Evolutionary conservation across 1,140 invertebrate genomes (phyloP).

Genomic region (Tetramorium simillimum): DNA sequence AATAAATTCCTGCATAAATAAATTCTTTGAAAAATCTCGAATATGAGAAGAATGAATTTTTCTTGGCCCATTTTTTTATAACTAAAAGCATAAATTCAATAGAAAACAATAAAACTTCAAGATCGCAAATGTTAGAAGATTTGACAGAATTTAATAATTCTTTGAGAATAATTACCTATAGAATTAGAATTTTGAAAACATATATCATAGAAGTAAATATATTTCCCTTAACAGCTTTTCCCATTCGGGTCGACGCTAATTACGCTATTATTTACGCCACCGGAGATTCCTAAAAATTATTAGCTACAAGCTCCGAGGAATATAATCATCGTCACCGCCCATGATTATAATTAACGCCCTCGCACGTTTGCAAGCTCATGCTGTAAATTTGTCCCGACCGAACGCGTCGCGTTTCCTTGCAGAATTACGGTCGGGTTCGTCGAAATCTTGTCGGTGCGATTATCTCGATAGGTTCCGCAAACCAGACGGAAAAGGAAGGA

Average conservation of each 20-base stretch:
- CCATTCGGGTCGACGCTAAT: neutral
- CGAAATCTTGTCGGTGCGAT: constrained; percentile 51
- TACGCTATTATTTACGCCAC: neutral
- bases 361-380: neutral
- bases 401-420: constrained; percentile 31
- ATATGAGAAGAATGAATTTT: neutral
- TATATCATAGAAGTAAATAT: neutral
- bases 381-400: constrained; percentile 8
- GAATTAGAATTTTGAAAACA: neutral
- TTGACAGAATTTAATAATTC: neutral
- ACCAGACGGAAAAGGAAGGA: constrained; percentile 71
- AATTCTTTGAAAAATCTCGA: neutral
- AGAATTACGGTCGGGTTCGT: neutral
- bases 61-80: neutral
- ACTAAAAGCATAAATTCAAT: neutral
- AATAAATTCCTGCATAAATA: neutral
- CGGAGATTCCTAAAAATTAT: constrained; percentile 13
- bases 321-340: neutral
- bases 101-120: neutral
- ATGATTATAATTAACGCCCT: constrained; percentile 35
- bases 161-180: neutral
- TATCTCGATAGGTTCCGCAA: constrained; percentile 60
- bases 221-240: neutral
- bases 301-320: neutral
- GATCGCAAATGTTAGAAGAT: neutral